Evolutionary conservation across 2,888 invertebrate genomes (phyloP), one percentile per base, ranked within the genome.

Genomic region (Candidula unifasciata): DNA sequence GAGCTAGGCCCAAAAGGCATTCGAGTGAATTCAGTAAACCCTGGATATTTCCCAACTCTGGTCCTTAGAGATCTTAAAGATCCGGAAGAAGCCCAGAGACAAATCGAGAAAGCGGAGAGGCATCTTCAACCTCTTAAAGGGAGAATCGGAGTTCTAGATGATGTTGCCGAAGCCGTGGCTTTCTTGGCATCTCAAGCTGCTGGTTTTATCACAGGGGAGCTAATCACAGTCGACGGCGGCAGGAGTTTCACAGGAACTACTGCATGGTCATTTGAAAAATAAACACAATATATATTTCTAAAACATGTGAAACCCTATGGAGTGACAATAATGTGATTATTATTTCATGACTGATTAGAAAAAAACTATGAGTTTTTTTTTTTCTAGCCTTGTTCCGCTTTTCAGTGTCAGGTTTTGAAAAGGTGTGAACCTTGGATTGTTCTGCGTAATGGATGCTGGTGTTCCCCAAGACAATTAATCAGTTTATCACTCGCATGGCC

Each of bases 1-100:
- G 69, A 69, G 16, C 73, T 81, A 2, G 81, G 71, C 16, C 35
- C 81, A 21, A 81, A 71, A 33, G 81, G 71, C 3, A 71, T 81
- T 24, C 81, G 81, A 3, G 71, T 81, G 30, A 71, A 81, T 66
- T 21, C 71, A 5, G 81, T 81, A 3, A 81, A 81, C 54, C 73
- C 71, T 21, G 37, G 52, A 2, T 71, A 54, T 33, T 44, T 81
- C 6, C 57, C 69, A 18, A 81, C 81, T 16, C 30, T 69, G 8
- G 52, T 81, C 24, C 5, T 30, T 8, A 37, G 80, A 52, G 6
- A 64, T 30, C 0, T 13, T 10, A 37, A 37, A 24, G 37, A 35
- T 8, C 24, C 6, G 5, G 37, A 71, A 16, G 35, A 35, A 21
- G 24, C 37, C 18, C 2, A 24, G 21, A 18, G 3, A 3, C 21